phyloP scores from a whole-genome alignment of 1,140 invertebrate genomes.

The Drosophila repletoides region DNA sequence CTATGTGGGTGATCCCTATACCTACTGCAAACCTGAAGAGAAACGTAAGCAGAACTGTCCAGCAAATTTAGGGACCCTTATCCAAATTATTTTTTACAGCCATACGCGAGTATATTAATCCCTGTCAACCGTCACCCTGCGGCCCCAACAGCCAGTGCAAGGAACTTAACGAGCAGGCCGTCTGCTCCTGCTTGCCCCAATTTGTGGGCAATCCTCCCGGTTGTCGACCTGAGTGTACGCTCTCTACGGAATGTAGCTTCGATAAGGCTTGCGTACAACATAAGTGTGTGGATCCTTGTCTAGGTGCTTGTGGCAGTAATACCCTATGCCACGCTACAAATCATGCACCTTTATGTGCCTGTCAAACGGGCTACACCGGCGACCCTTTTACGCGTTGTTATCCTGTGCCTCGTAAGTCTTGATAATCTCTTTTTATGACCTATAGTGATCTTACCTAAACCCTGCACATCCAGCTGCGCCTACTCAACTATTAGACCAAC shows the following conservation, averaged over 20 bases:
- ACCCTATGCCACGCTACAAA: slow-evolving; percentile 85
- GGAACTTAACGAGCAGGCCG: slow-evolving; percentile 85
- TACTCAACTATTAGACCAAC: slow-evolving; percentile 81
- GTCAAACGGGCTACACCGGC: slow-evolving; percentile 85
- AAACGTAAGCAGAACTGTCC: slow-evolving; percentile 76
- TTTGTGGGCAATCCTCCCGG: slow-evolving; percentile 90
- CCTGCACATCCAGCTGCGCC: slow-evolving; percentile 82
- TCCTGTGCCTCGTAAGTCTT: slow-evolving; percentile 84
- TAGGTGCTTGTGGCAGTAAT: slow-evolving; percentile 85
- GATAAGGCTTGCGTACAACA: slow-evolving; percentile 87
- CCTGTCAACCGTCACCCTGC: slow-evolving; percentile 87
- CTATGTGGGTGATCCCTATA: slow-evolving; percentile 88
- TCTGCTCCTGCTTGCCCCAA: slow-evolving; percentile 87
- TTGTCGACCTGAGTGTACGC: slow-evolving; percentile 87
- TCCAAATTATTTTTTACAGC: slow-evolving; percentile 57
- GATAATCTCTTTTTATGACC: not conserved
- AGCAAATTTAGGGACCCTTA: too few species aligned
- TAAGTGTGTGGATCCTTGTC: slow-evolving; percentile 89
- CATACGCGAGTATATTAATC: slow-evolving; percentile 81
- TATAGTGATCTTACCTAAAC: not conserved
- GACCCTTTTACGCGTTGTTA: slow-evolving; percentile 87
- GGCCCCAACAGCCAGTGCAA: slow-evolving; percentile 89
- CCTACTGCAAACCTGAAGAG: slow-evolving; percentile 82
- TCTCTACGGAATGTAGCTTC: slow-evolving; percentile 86
- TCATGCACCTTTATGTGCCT: slow-evolving; percentile 86